These are phyloP conservation scores for Trididemnum clinides DNA, from an alignment of 23 tunicate genomes.

Conservation along the genomic window DNA sequence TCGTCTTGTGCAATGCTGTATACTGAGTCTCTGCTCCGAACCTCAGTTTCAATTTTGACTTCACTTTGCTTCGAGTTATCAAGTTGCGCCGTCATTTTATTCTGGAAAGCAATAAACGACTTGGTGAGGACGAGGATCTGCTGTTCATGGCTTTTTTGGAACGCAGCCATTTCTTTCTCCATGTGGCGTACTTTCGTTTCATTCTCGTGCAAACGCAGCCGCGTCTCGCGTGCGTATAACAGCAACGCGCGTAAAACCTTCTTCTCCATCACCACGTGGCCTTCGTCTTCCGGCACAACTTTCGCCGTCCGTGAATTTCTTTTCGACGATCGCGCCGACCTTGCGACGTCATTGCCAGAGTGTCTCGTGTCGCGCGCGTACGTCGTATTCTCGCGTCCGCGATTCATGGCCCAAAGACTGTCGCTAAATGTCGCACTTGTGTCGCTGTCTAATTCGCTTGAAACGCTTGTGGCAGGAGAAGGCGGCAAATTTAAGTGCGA, in stretches of 20 bases:
- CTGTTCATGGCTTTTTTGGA: constrained; percentile 31
- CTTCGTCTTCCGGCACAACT: neutral
- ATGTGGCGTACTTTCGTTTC: constrained; percentile 49
- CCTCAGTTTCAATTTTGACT: neutral
- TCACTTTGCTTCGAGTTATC: neutral
- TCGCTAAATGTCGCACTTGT: constrained; percentile 64
- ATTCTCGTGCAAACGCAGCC: constrained; percentile 37
- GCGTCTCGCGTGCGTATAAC: constrained; percentile 50
- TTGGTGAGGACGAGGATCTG: constrained; percentile 34
- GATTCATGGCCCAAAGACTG: neutral
- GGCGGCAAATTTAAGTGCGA: constrained; percentile 44
- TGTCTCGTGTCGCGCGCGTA: constrained; percentile 6
- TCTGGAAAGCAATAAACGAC: constrained; percentile 3
- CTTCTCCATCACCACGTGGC: constrained; percentile 29
- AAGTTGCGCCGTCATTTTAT: neutral
- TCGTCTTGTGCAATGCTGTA: neutral
- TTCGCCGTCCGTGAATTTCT: constrained; percentile 30
- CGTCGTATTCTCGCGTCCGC: neutral
- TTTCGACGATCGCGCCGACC: neutral
- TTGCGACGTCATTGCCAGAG: neutral
- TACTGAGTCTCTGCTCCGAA: neutral
- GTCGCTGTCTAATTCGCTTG: constrained; percentile 81
- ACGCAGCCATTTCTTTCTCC: constrained; percentile 36
- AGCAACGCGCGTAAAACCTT: constrained; percentile 49
- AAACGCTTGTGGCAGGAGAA: constrained; percentile 84